Conservation (phyloP, 2,113 vertebrate species). For the Megaceryle maxima region DNA sequence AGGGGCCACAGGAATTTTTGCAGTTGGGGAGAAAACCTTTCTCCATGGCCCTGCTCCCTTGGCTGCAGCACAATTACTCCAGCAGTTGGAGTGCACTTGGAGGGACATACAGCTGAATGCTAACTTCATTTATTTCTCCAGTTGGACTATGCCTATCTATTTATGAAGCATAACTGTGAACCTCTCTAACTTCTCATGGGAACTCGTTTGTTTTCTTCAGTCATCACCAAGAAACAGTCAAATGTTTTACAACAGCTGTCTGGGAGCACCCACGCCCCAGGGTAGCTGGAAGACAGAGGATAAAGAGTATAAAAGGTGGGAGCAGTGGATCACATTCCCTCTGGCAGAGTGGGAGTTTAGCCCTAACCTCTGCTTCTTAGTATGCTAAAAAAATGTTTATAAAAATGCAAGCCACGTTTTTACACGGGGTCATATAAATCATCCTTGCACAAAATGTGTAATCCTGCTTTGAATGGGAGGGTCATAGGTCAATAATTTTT, state of each 20-base stretch:
- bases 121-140: background rate
- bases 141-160: background rate
- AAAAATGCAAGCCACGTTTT: background rate
- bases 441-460: background rate
- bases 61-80: background rate
- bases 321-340: background rate
- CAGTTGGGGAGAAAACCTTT: background rate
- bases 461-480: background rate
- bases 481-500: background rate
- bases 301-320: background rate
- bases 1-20: background rate
- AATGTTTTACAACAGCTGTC: constrained; percentile 15
- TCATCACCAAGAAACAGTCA: background rate
- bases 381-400: background rate
- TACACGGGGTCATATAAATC: background rate
- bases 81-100: background rate
- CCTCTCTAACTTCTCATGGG: background rate
- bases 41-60: background rate
- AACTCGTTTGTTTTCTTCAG: background rate
- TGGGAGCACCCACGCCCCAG: background rate
- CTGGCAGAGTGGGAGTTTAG: background rate
- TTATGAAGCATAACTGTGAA: background rate
- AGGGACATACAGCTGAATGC: background rate
- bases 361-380: background rate
- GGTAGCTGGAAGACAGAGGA: background rate